Evolutionary conservation across 2,797 vertebrate species (phyloP).

Genomic region (Lutjanus campechanus): DNA sequence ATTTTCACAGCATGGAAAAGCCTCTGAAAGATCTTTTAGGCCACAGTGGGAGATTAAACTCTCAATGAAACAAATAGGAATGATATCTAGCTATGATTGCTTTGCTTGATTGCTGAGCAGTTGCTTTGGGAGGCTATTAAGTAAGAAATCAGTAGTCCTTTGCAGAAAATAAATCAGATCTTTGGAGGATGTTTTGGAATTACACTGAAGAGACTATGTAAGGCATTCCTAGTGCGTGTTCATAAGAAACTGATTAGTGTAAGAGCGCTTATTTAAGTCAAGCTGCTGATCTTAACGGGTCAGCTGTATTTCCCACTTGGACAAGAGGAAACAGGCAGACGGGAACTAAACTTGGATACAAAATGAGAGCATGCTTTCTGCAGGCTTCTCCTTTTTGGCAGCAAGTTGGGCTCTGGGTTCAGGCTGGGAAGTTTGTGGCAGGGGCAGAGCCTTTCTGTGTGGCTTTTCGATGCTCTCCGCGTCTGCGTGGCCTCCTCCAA

Average conservation of each 20-base stretch:
- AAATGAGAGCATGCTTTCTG: slow-evolving; percentile 9
- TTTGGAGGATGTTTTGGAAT: slow-evolving; percentile 2
- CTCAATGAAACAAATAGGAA: not conserved
- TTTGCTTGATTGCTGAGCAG: not conserved
- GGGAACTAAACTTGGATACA: slow-evolving; percentile 4
- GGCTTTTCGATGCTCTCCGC: no score
- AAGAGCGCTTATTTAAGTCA: not conserved
- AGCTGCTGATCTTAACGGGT: not conserved
- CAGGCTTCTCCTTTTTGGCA: no score
- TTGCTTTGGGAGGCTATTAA: not conserved
- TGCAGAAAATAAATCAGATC: not conserved
- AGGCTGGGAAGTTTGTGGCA: no score
- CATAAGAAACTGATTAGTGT: slow-evolving; percentile 24
- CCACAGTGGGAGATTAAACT: not conserved
- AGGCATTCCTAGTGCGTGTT: not conserved
- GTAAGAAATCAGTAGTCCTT: not conserved
- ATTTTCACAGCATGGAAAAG: slow-evolving; percentile 4
- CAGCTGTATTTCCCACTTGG: not conserved
- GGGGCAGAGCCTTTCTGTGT: no score
- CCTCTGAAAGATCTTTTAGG: not conserved
- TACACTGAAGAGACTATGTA: not conserved
- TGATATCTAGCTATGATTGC: not conserved
- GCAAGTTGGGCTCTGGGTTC: no score
- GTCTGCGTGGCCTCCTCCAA: no score
- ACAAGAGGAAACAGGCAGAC: slow-evolving; percentile 13